These are phyloP conservation scores for Hapalemur alaotrensis DNA, from an alignment of 2,797 vertebrate species.

Conservation along the genomic window DNA sequence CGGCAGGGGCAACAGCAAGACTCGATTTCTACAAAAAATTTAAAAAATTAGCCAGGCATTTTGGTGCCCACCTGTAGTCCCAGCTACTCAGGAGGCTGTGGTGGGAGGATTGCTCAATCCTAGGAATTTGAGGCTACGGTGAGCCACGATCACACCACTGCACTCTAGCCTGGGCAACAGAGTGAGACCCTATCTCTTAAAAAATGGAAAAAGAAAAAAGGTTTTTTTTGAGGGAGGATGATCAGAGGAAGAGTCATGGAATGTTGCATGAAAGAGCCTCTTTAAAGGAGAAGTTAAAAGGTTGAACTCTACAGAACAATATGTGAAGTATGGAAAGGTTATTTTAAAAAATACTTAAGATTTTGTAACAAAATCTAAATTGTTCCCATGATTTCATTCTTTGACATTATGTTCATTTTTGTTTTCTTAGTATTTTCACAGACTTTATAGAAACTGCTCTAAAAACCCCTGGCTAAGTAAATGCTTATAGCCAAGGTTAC, in stretches of 20 bases:
- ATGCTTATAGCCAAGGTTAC: background rate
- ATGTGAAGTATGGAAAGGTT: background rate
- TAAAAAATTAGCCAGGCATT: too few species aligned
- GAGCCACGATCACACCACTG: too few species aligned
- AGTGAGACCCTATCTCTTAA: too few species aligned
- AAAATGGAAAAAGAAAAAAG: too few species aligned
- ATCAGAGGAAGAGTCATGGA: constrained; percentile 33
- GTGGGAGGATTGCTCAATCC: too few species aligned
- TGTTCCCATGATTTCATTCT: background rate
- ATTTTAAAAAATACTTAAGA: background rate
- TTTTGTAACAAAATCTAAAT: constrained; percentile 11
- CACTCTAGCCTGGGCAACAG: too few species aligned
- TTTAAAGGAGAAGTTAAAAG: background rate
- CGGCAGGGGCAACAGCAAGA: too few species aligned
- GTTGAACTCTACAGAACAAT: background rate
- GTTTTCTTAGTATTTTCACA: background rate
- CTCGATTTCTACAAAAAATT: too few species aligned
- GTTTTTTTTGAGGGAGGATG: background rate
- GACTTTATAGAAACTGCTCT: background rate
- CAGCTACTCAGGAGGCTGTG: too few species aligned
- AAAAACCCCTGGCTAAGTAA: background rate
- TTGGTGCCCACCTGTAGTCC: too few species aligned
- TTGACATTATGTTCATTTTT: background rate
- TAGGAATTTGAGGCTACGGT: too few species aligned
- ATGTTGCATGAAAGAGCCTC: background rate